A percentile compares a stretch with the other conserved stretches of the same genome.
These are phyloP conservation scores for Nemopilema nomurai DNA, from an alignment of 30 jellyfish, hydroid and myxozoan species.

Conservation along the genomic window DNA sequence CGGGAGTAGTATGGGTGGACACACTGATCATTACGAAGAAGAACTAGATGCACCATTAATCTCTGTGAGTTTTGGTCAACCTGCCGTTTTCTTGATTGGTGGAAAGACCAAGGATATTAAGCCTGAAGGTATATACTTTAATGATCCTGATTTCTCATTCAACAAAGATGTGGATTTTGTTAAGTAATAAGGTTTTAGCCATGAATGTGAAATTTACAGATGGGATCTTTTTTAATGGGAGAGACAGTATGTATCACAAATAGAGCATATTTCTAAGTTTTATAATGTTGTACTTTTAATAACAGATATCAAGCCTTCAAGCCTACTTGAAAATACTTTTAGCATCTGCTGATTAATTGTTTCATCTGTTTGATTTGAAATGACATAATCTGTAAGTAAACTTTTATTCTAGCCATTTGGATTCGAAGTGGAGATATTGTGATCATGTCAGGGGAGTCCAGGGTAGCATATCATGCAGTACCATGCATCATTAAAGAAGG, in stretches of 20 bases:
- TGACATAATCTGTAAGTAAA: too few species aligned
- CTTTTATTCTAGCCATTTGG: slow-evolving; percentile 85
- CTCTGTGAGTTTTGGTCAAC: slow-evolving; percentile 91
- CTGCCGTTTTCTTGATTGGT: slow-evolving; percentile 94
- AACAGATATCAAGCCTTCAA: too few species aligned
- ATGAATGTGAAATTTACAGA: too few species aligned
- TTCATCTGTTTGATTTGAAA: too few species aligned
- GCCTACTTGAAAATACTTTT: too few species aligned
- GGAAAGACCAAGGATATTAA: slow-evolving; percentile 78
- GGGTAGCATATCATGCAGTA: slow-evolving; percentile 98
- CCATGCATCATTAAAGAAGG: slow-evolving; percentile 84
- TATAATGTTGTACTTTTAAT: too few species aligned
- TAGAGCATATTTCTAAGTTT: too few species aligned
- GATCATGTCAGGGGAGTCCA: slow-evolving; percentile 91
- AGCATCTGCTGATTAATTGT: too few species aligned
- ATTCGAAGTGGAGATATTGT: slow-evolving; percentile 93
- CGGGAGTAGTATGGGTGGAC: slow-evolving; percentile 99
- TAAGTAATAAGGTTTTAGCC: too few species aligned
- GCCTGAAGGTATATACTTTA: slow-evolving; percentile 84
- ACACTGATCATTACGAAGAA: slow-evolving; percentile 97
- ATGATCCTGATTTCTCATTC: background rate
- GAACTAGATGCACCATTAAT: slow-evolving; percentile 90
- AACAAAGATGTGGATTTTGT: background rate
- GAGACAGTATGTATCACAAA: too few species aligned
- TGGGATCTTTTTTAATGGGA: too few species aligned